These are phyloP conservation scores for Eupithecia exiguata DNA, from an alignment of 2,888 invertebrate genomes.

Conservation along the genomic window DNA sequence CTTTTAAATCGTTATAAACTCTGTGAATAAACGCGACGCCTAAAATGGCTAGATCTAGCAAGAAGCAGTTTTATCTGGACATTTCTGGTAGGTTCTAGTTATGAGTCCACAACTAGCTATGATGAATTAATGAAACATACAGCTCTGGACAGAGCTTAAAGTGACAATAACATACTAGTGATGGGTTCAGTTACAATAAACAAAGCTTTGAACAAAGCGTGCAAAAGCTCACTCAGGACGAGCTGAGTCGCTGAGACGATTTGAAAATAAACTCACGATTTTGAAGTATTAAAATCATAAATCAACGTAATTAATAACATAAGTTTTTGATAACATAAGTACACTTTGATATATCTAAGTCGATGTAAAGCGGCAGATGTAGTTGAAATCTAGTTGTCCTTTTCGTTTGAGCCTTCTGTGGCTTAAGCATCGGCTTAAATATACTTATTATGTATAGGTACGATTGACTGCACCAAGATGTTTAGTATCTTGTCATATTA, in stretches of 20 bases:
- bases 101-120: neutral
- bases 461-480: neutral
- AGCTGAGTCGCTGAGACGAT: slow-evolving; percentile 79
- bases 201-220: slow-evolving; percentile 79
- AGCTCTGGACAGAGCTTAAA: neutral
- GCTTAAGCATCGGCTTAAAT: slow-evolving; percentile 4
- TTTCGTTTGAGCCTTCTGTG: neutral
- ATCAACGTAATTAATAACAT: slow-evolving; percentile 23
- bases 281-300: slow-evolving; percentile 37
- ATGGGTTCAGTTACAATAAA: slow-evolving; percentile 37
- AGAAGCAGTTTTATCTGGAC: neutral
- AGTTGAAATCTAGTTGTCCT: neutral
- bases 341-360: neutral
- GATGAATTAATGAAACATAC: neutral
- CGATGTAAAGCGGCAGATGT: neutral
- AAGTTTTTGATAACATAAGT: slow-evolving; percentile 2
- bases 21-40: neutral
- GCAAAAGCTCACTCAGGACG: slow-evolving; percentile 75
- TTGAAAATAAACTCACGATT: slow-evolving; percentile 48
- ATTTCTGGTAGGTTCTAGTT: neutral
- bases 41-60: neutral
- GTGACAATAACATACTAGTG: neutral
- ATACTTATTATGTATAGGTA: slow-evolving; percentile 21
- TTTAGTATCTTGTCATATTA: neutral
- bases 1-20: neutral